Evolutionary conservation across 2,113 vertebrate species (phyloP).

Genomic region (Empidonax traillii): DNA sequence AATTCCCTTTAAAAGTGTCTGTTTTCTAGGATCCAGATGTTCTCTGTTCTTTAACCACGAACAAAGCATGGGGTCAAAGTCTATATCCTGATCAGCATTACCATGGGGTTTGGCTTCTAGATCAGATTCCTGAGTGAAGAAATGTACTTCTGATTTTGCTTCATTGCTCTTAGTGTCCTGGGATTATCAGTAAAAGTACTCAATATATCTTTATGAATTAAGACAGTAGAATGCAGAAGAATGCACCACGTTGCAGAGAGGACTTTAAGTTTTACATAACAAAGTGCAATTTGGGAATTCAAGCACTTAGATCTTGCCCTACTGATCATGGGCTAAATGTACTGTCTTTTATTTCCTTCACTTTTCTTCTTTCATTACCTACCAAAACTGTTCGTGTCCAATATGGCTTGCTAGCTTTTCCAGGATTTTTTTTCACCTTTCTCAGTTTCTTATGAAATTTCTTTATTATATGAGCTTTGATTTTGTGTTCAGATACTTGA

Average conservation of each 20-base stretch:
- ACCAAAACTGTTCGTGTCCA: background rate
- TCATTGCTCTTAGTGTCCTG: background rate
- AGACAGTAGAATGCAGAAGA: background rate
- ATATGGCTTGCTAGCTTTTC: background rate
- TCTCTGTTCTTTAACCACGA: background rate
- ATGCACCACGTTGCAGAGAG: fast-evolving
- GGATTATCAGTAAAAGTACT: background rate
- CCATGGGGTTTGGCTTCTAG: background rate
- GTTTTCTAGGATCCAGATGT: background rate
- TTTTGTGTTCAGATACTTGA: background rate
- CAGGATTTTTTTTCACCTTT: background rate
- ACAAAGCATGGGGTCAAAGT: background rate
- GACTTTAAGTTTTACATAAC: background rate
- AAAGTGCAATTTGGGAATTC: background rate
- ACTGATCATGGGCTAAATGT: background rate
- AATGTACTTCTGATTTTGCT: background rate
- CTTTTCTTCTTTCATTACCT: background rate
- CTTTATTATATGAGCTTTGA: background rate
- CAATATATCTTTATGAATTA: background rate
- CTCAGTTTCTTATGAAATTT: background rate
- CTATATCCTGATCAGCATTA: background rate
- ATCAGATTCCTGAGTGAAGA: background rate
- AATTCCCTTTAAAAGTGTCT: background rate
- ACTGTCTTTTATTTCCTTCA: background rate
- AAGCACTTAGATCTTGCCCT: background rate